Evolutionary conservation across 92 coral and sea anemone genomes (phyloP), one percentile per base, ranked within the genome.

Genomic region (Desmophyllum pertusum): DNA sequence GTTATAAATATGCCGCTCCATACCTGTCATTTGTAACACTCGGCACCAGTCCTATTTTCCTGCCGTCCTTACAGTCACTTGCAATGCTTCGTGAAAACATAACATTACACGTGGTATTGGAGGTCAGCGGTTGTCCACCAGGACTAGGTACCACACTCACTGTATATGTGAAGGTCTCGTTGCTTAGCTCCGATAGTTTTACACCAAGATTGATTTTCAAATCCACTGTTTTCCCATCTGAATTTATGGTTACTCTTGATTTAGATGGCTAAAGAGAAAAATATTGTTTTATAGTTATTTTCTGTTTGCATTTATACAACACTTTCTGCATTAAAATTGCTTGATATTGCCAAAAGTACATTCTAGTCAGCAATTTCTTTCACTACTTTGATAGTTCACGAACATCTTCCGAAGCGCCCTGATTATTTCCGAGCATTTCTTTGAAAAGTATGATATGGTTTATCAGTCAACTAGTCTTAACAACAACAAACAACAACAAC

Each of bases 221-320:
- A 15, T 92, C 77, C 27, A 89, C 93, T 15, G 93, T 89, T 46
- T 73, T 81, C 27, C 92, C 92, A 53, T 93, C 93, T 25, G 94
- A 83, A 72, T 95, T 95, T 72, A 95, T 87, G 19, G 82, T 83
- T 1, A 93, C 92, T 50, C 74, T 83, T 21, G 95, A 89, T 76
- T 86, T 84, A 33, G 81, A 42, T 10, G 97, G 95, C 98, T 95
- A 73, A n/a, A 86, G 31, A 48, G 59, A 59, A 63, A 67, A 38
- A 67, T 25, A 9, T 3, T 27, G 14, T 64, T 33, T 4, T 25
- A 59, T 15, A 10, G 35, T 25, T 59, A 10, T 59, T 14, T 23
- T 55, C 29, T 9, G 39, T 18, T 37, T 25, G 11, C 55, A 7
- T 55, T 55, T 55, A 14, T 5, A 21, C 63, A n/a, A 21, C 6